Conservation (phyloP, 1,140 invertebrate genomes). For the Cydia pomonella region DNA sequence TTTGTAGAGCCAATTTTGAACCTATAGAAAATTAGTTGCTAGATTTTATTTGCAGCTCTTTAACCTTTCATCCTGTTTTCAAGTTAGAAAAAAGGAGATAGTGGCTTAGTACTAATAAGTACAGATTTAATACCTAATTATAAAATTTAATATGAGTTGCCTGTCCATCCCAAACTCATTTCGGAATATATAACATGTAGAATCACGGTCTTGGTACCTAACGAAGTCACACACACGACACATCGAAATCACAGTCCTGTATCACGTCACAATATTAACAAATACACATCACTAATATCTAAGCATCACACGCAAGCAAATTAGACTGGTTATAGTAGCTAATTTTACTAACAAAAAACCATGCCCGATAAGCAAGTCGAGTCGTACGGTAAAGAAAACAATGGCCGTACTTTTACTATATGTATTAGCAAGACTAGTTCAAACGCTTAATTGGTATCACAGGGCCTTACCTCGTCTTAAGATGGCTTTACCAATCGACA, state of each 20-base stretch:
- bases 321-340: not conserved
- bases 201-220: not conserved
- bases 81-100: too few relatives aligned
- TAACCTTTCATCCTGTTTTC: not conserved
- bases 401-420: not conserved
- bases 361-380: not conserved
- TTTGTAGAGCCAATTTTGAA: not conserved
- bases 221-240: not conserved
- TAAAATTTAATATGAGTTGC: too few relatives aligned
- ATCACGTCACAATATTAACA: not conserved
- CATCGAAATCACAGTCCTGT: not conserved
- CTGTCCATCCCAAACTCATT: too few relatives aligned
- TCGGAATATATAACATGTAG: too few relatives aligned
- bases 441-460: too few relatives aligned
- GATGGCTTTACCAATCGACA: not conserved
- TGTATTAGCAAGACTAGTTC: too few relatives aligned
- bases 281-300: not conserved
- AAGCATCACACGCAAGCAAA: not conserved
- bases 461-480: not conserved
- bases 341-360: not conserved
- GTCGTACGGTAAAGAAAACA: conserved; percentile 2
- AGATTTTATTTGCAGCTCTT: not conserved
- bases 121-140: too few relatives aligned
- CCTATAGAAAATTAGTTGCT: not conserved
- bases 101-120: too few relatives aligned